Percentiles rank a stretch among this genome's conserved stretches.
phyloP scores from a whole-genome alignment of 2,888 invertebrate genomes.

The Apoda limacodes region DNA sequence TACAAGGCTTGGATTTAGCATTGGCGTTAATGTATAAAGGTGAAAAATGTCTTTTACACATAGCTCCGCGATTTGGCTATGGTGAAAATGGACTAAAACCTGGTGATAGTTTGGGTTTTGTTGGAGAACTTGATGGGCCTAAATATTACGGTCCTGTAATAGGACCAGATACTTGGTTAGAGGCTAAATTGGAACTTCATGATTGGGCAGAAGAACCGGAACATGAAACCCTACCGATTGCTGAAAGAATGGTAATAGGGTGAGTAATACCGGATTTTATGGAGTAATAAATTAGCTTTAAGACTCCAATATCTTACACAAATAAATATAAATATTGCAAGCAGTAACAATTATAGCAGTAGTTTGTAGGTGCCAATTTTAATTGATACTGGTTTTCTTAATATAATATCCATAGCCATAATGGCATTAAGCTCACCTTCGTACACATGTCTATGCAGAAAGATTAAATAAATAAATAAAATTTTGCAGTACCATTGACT shows the following conservation, averaged over 20 bases:
- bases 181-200: constrained; percentile 79
- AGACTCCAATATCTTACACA: too few relatives aligned
- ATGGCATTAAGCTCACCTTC: too few relatives aligned
- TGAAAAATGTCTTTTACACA: constrained; percentile 79
- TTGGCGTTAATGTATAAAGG: constrained; percentile 87
- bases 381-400: too few relatives aligned
- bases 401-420: too few relatives aligned
- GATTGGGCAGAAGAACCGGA: constrained; percentile 76
- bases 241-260: constrained; percentile 82
- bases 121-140: constrained; percentile 40
- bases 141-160: constrained; percentile 64
- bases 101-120: constrained; percentile 47
- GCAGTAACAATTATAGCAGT: too few relatives aligned
- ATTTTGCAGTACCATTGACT: too few relatives aligned
- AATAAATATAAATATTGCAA: too few relatives aligned
- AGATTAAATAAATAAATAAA: too few relatives aligned
- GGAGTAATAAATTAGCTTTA: too few relatives aligned
- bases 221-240: constrained; percentile 73
- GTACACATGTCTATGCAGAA: too few relatives aligned
- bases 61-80: constrained; percentile 86
- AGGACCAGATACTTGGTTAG: constrained; percentile 73
- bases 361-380: too few relatives aligned
- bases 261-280: too few relatives aligned
- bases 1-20: constrained; percentile 88
- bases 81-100: constrained; percentile 77